These are phyloP conservation scores for Drosophila pruinosa DNA, from an alignment of 1,140 invertebrate species.

Conservation along the genomic window DNA sequence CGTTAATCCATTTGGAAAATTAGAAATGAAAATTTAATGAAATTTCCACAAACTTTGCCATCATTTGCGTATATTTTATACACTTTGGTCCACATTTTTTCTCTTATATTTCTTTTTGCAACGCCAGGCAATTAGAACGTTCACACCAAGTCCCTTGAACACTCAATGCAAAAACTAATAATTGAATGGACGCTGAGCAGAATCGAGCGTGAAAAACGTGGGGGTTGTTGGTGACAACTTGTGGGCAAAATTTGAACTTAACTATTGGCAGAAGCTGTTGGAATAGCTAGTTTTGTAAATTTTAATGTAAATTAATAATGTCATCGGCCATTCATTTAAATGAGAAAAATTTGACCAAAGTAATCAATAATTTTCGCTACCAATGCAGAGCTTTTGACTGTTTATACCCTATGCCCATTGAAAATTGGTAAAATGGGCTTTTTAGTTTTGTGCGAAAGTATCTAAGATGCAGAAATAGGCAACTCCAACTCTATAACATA, in stretches of 20 bases:
- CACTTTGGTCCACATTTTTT: slow-evolving; percentile 33
- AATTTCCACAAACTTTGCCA: slow-evolving; percentile 69
- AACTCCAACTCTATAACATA: too few relatives aligned
- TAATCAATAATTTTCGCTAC: slow-evolving; percentile 60
- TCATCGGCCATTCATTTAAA: slow-evolving; percentile 69
- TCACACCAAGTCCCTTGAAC: neutral
- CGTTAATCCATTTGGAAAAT: slow-evolving; percentile 81
- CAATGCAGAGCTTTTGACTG: too few relatives aligned
- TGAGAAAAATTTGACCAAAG: slow-evolving; percentile 52
- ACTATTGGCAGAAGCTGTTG: slow-evolving; percentile 24
- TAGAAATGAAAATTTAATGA: slow-evolving; percentile 81
- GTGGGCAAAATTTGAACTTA: neutral
- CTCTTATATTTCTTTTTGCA: slow-evolving; percentile 6
- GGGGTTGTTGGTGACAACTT: slow-evolving; percentile 7
- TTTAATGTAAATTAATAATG: slow-evolving; percentile 49
- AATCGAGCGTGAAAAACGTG: neutral
- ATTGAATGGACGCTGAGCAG: slow-evolving; percentile 19
- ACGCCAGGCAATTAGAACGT: slow-evolving; percentile 25
- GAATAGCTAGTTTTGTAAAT: neutral
- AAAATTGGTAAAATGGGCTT: too few relatives aligned
- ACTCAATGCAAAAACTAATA: slow-evolving; percentile 39
- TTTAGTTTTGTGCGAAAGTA: too few relatives aligned
- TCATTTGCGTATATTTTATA: slow-evolving; percentile 42
- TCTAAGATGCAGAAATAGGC: too few relatives aligned
- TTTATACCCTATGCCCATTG: too few relatives aligned